A percentile compares a stretch with the other conserved stretches of the same genome.
phyloP scores from a whole-genome alignment of 2,888 invertebrate species.

The Drosophila recens region DNA sequence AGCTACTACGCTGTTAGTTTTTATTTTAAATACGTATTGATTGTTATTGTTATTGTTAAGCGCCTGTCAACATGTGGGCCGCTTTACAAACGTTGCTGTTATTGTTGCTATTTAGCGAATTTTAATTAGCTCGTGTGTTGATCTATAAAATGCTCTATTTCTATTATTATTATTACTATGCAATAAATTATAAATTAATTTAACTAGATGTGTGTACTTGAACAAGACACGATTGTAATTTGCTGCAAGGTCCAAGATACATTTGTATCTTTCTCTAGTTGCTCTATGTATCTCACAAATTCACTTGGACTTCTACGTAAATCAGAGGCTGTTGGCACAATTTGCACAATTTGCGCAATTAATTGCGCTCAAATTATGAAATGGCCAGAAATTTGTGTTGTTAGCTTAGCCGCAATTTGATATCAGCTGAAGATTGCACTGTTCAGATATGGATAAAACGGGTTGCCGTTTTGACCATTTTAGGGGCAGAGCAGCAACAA shows the following conservation, averaged over 20 bases:
- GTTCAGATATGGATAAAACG: conserved; percentile 65
- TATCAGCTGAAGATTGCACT: conserved; percentile 67
- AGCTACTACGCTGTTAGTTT: background rate
- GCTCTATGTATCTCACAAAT: conserved; percentile 1
- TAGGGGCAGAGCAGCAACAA: conserved; percentile 49
- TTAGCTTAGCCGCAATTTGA: conserved; percentile 49
- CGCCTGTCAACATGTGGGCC: conserved; percentile 51
- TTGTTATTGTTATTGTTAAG: conserved; percentile 20
- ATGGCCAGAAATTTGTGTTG: conserved; percentile 47
- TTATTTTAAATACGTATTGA: conserved; percentile 10
- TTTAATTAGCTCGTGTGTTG: conserved; percentile 64
- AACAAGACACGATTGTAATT: conserved; percentile 51
- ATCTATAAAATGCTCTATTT: conserved; percentile 19
- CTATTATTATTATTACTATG: conserved; percentile 21
- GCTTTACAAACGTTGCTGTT: conserved; percentile 39
- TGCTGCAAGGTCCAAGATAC: conserved; percentile 11
- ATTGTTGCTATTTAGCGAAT: conserved; percentile 46
- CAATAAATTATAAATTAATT: conserved; percentile 61
- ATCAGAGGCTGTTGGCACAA: conserved; percentile 60
- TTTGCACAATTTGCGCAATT: conserved; percentile 75
- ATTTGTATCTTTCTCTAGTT: conserved; percentile 20
- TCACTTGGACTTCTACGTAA: conserved; percentile 47
- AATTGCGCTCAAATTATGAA: conserved; percentile 67
- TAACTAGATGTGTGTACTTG: conserved; percentile 59
- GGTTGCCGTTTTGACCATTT: conserved; percentile 51